phyloP scores from a whole-genome alignment of 2,113 vertebrate species.

The Platichthys flesus region DNA sequence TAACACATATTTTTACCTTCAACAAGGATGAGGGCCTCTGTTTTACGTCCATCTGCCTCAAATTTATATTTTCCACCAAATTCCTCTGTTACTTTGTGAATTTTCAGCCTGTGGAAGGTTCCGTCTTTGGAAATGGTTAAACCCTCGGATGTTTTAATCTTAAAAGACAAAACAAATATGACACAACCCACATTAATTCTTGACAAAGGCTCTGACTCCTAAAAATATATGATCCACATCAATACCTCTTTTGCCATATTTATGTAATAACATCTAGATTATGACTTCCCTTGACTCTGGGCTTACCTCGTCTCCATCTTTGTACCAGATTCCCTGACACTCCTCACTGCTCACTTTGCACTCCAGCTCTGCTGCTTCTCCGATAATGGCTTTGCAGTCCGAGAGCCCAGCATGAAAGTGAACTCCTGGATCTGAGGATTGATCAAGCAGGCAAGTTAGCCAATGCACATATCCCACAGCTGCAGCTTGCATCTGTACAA shows the following conservation, averaged over 20 bases:
- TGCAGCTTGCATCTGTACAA: background rate
- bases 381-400: slow-evolving; percentile 81
- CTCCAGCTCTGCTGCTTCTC: slow-evolving; percentile 82
- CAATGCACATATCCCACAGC: background rate
- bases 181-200: background rate
- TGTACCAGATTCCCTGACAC: slow-evolving; percentile 86
- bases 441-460: slow-evolving; percentile 56
- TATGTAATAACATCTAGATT: background rate
- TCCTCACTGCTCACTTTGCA: slow-evolving; percentile 85
- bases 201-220: background rate
- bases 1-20: slow-evolving; percentile 76
- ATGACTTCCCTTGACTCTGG: background rate
- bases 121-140: slow-evolving; percentile 84
- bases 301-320: slow-evolving; percentile 88
- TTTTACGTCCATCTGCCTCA: slow-evolving; percentile 85
- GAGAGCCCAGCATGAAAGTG: slow-evolving; percentile 84
- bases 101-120: slow-evolving; percentile 83
- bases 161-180: slow-evolving; percentile 4
- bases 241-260: background rate
- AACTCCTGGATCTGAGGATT: slow-evolving; percentile 79
- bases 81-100: slow-evolving; percentile 81
- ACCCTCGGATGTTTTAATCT: slow-evolving; percentile 84
- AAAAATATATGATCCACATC: background rate
- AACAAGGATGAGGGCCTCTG: slow-evolving; percentile 79
- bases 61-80: slow-evolving; percentile 89